Conservation (phyloP, 2,113 vertebrate genomes). For the Epinephelus moara region DNA sequence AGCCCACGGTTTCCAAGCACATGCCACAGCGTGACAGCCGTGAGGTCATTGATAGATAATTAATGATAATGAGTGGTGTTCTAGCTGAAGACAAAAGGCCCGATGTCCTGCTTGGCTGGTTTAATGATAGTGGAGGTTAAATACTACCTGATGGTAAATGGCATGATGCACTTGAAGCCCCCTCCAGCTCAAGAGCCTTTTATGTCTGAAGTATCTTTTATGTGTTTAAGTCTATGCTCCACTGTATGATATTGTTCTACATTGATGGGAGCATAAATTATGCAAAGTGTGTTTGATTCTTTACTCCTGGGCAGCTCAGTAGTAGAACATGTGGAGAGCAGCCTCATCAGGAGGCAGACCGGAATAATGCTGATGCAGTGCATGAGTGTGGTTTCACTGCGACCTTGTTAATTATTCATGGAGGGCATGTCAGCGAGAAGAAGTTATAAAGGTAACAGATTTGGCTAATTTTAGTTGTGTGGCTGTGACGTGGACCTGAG, state of each 20-base stretch:
- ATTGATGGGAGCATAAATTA: constrained; percentile 24
- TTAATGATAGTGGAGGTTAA: constrained; percentile 63
- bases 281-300: constrained; percentile 26
- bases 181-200: constrained; percentile 31
- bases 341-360: constrained; percentile 25
- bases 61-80: constrained; percentile 55
- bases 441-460: constrained; percentile 63
- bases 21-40: background rate
- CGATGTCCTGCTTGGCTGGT: constrained; percentile 1
- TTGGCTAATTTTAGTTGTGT: constrained; percentile 62
- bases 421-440: constrained; percentile 62
- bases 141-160: constrained; percentile 14
- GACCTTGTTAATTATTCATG: constrained; percentile 77
- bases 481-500: background rate
- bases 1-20: background rate
- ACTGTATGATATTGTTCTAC: constrained; percentile 3
- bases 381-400: constrained; percentile 56
- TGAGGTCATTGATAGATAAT: constrained; percentile 46
- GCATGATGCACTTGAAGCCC: constrained; percentile 33
- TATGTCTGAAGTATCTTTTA: constrained; percentile 24
- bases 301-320: constrained; percentile 14
- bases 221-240: constrained; percentile 17
- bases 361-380: constrained; percentile 46
- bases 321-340: constrained; percentile 15
- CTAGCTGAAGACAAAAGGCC: constrained; percentile 19